Evolutionary conservation across 2,113 vertebrate species (phyloP).

Genomic region (Actenoides hombroni): DNA sequence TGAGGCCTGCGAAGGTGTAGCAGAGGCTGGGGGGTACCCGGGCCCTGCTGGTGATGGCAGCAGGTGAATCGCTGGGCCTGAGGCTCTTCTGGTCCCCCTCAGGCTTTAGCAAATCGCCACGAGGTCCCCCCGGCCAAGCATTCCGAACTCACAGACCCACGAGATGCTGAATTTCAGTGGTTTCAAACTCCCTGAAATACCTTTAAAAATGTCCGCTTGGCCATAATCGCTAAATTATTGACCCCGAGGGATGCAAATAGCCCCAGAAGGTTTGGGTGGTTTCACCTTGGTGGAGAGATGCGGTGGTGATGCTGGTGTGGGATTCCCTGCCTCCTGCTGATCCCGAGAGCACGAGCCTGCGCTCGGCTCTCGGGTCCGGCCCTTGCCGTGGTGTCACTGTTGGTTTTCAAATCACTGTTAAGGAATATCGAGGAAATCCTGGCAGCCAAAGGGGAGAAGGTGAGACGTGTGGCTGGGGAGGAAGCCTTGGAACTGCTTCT

Average conservation of each 20-base stretch:
- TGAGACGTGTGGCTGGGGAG: constrained; percentile 75
- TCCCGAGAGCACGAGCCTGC: neutral
- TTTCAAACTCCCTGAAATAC: neutral
- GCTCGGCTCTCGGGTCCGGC: fast-evolving
- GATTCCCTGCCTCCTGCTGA: fast-evolving
- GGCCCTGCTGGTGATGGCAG: neutral
- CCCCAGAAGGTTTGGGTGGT: neutral
- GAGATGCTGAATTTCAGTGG: neutral
- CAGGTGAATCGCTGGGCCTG: neutral
- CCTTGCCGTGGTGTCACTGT: neutral
- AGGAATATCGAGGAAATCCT: constrained; percentile 98
- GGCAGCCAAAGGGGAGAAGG: constrained; percentile 88
- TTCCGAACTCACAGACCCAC: neutral
- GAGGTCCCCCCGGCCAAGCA: neutral
- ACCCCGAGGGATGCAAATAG: neutral
- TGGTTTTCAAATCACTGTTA: neutral
- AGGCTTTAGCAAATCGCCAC: neutral
- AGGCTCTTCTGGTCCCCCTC: neutral
- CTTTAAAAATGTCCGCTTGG: neutral
- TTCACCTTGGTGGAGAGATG: neutral
- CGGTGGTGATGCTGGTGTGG: fast-evolving
- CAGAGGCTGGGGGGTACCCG: neutral
- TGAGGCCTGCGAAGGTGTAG: neutral
- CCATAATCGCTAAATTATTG: neutral
- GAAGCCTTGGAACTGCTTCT: constrained; percentile 81